Evolutionary conservation across 2,113 vertebrate genomes (phyloP).

Genomic region (Nibea coibor): DNA sequence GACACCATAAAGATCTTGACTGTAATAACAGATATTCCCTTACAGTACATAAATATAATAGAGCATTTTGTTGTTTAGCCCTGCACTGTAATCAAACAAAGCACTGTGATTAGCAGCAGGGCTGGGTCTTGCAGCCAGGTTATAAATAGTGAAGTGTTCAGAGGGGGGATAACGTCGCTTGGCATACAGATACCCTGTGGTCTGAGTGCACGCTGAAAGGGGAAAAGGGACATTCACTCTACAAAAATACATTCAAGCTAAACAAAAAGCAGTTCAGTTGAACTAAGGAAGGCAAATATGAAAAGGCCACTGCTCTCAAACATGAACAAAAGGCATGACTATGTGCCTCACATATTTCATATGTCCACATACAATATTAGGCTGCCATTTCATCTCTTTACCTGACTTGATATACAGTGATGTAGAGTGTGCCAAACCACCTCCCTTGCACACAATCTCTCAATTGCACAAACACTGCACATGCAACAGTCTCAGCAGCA

Average conservation of each 20-base stretch:
- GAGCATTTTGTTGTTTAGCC: slow-evolving; percentile 13
- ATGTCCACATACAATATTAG: not conserved
- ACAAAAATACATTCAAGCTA: not conserved
- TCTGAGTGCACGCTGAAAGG: not conserved
- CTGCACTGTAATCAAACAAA: slow-evolving; percentile 35
- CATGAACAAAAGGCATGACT: not conserved
- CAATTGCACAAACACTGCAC: not conserved
- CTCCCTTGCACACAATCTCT: not conserved
- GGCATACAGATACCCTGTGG: not conserved
- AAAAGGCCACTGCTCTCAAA: not conserved
- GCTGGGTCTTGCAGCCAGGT: slow-evolving; percentile 12
- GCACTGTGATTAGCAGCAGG: slow-evolving; percentile 41
- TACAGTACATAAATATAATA: slow-evolving; percentile 2
- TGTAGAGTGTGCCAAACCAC: not conserved
- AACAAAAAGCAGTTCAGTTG: not conserved
- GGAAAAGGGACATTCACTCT: not conserved
- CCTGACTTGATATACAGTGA: too few species aligned
- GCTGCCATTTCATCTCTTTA: not conserved
- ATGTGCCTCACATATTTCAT: not conserved
- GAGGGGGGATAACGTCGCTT: slow-evolving; percentile 1
- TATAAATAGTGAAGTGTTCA: slow-evolving; percentile 34
- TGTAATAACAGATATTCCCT: slow-evolving; percentile 20
- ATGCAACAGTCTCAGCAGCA: slow-evolving; percentile 2
- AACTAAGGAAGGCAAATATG: slow-evolving; percentile 3
- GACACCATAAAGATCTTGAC: slow-evolving; percentile 11